A percentile compares a stretch with the other conserved stretches of the same genome.
Conservation (phyloP, 2,797 vertebrate species). For the Tangara arthus region DNA sequence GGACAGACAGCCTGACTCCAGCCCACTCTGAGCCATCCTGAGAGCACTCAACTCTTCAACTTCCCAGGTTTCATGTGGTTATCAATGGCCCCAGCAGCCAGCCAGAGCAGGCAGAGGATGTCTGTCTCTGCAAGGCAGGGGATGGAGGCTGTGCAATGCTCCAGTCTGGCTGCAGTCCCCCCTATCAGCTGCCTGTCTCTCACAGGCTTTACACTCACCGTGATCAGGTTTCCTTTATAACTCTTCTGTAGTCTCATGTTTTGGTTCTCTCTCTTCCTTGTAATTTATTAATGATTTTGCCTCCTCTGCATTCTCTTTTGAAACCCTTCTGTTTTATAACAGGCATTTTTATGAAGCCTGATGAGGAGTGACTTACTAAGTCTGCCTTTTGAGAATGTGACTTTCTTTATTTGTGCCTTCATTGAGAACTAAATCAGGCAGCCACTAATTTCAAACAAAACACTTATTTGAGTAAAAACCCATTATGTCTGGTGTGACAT, state of each 20-base stretch:
- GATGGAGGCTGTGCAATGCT: neutral
- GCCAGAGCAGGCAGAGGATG: conserved; percentile 72
- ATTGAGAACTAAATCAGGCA: neutral
- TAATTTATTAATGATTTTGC: conserved; percentile 72
- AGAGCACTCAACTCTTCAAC: conserved; percentile 67
- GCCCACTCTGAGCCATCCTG: conserved; percentile 21
- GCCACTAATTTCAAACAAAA: conserved; percentile 1
- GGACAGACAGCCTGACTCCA: conserved; percentile 87
- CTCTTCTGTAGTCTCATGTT: conserved; percentile 68
- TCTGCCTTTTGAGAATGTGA: neutral
- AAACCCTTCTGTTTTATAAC: conserved; percentile 18
- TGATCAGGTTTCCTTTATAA: conserved; percentile 85
- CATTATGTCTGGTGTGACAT: neutral
- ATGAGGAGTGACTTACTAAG: neutral
- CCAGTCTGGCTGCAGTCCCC: conserved; percentile 68
- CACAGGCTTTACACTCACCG: conserved; percentile 50
- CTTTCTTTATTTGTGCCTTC: neutral
- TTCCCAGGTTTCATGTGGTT: conserved; percentile 63
- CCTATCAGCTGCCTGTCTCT: conserved; percentile 63
- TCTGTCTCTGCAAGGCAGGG: conserved; percentile 74
- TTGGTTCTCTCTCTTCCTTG: conserved; percentile 37
- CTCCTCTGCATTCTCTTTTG: conserved; percentile 53
- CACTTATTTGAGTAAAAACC: neutral
- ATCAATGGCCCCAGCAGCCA: conserved; percentile 77
- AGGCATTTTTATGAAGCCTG: neutral